These are phyloP conservation scores for Drosophila suboccidentalis DNA, from an alignment of 2,888 invertebrate genomes.

Conservation along the genomic window DNA sequence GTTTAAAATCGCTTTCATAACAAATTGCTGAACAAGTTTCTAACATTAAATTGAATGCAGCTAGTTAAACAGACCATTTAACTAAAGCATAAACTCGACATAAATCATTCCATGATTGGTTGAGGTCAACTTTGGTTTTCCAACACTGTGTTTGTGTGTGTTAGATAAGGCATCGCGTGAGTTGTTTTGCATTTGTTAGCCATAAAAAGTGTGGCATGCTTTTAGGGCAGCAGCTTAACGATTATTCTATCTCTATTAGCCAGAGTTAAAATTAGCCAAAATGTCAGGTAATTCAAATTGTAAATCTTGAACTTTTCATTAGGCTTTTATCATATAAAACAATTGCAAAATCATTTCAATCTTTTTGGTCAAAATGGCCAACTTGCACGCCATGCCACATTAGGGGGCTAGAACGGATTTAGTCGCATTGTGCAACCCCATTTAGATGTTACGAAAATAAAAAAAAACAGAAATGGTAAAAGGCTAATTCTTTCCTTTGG, in stretches of 20 bases:
- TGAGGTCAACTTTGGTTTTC: neutral
- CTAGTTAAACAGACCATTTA: conserved; percentile 10
- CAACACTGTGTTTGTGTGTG: conserved; percentile 3
- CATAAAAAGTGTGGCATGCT: conserved; percentile 33
- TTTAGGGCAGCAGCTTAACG: conserved; percentile 19
- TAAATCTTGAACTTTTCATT: conserved; percentile 73
- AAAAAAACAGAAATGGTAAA: conserved; percentile 10
- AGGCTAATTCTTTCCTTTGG: conserved; percentile 49
- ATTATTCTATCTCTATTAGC: conserved; percentile 45
- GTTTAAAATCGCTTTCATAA: conserved; percentile 5
- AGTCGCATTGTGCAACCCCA: conserved; percentile 27
- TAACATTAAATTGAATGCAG: conserved; percentile 6
- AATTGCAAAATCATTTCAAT: conserved; percentile 53
- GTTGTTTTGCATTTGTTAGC: conserved; percentile 22
- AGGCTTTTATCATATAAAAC: conserved; percentile 29
- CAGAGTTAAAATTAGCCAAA: conserved; percentile 53
- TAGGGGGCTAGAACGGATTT: conserved; percentile 1
- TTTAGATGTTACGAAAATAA: neutral
- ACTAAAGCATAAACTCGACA: neutral
- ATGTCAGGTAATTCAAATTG: conserved; percentile 73
- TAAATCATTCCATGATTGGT: conserved; percentile 1
- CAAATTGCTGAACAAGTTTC: neutral
- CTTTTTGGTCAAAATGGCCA: conserved; percentile 47
- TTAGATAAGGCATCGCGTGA: conserved; percentile 43
- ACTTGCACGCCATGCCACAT: conserved; percentile 51